Base-by-base conservation (phyloP, 2,113 vertebrate genomes). In the Actenoides hombroni region DNA sequence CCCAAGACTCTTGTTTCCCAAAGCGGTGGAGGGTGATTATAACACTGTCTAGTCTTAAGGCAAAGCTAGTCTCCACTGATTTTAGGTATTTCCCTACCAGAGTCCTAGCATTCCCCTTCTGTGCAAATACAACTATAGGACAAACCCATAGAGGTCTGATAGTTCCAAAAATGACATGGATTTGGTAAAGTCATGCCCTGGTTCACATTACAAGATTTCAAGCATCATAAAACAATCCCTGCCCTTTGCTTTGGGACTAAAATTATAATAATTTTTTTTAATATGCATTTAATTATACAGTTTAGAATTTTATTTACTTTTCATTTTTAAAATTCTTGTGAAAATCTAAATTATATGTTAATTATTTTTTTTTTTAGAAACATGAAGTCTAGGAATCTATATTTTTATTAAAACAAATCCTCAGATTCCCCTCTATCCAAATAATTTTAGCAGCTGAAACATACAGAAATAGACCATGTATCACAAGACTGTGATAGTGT, bases 1-100 rank as follows among this genome's bases (percentile, higher is more conserved):
- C 93, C 54, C 70, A 83, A 97, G 81, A 68, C 61, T 95, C 68
- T 46, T 73, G 53, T 77, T 97, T 96, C 93, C 93, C 74, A 91
- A 95, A 96, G 78, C 82, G 64, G 75, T 78, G 74, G 80, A 83
- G 61, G 25, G 64, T 71, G 78, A 93, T 94, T 96, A 69, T 59
- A 94, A 91, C 76, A 70, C 67, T 83, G 82, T 79, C 89, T 90
- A 85, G 85, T 95, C 93, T 91, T 69, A 81, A 86, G 71, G 85
- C 85, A 88, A 92, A 92, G 82, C n/a, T 80, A 56, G 28, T 69
- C 56, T 71, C 35, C 5, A 2, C 48, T 78, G 64, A 4, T 82
- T 95, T 61, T 88, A 76, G 69, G 33, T 85, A 57, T 93, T 90
- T 93, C 46, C 60, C 48, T 86, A 92, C 21, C 37, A 65, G 11